A percentile compares a stretch with the other conserved stretches of the same genome.
Evolutionary conservation across 1,140 invertebrate genomes (phyloP).

Genomic region (Nylanderia fulva): DNA sequence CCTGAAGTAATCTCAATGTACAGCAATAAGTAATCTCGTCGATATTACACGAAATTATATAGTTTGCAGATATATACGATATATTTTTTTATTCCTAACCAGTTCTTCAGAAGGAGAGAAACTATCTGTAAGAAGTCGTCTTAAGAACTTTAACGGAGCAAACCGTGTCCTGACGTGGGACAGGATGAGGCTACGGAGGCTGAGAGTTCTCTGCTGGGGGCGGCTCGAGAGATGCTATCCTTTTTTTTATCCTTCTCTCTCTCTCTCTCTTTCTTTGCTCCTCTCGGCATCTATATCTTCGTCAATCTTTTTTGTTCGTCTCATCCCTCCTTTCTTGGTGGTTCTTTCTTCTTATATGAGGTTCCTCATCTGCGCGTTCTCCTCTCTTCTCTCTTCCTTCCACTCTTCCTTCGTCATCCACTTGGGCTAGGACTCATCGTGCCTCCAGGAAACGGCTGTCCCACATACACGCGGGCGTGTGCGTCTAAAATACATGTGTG

Average conservation of each 20-base stretch:
- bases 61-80: neutral
- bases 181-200: constrained; percentile 77
- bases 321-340: constrained; percentile 35
- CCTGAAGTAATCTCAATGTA: neutral
- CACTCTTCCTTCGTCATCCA: constrained; percentile 24
- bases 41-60: constrained; percentile 5
- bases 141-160: constrained; percentile 77
- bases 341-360: constrained; percentile 39
- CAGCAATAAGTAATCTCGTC: neutral
- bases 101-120: neutral
- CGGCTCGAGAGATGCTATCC: constrained; percentile 80
- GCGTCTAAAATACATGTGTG: constrained; percentile 27
- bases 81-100: constrained; percentile 26
- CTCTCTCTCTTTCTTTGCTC: constrained; percentile 28
- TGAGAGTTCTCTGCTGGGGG: constrained; percentile 84
- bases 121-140: neutral
- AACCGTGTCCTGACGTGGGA: constrained; percentile 80
- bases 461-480: constrained; percentile 36
- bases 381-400: constrained; percentile 28
- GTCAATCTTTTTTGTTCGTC: constrained; percentile 41
- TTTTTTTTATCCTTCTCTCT: constrained; percentile 50
- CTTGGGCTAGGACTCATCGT: constrained; percentile 45
- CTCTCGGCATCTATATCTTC: constrained; percentile 12
- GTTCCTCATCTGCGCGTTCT: constrained; percentile 33
- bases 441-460: constrained; percentile 66